Percentiles rank a stretch among this genome's conserved stretches.
Evolutionary conservation across 2,888 invertebrate genomes (phyloP).

Genomic region (Xylocampa areola): DNA sequence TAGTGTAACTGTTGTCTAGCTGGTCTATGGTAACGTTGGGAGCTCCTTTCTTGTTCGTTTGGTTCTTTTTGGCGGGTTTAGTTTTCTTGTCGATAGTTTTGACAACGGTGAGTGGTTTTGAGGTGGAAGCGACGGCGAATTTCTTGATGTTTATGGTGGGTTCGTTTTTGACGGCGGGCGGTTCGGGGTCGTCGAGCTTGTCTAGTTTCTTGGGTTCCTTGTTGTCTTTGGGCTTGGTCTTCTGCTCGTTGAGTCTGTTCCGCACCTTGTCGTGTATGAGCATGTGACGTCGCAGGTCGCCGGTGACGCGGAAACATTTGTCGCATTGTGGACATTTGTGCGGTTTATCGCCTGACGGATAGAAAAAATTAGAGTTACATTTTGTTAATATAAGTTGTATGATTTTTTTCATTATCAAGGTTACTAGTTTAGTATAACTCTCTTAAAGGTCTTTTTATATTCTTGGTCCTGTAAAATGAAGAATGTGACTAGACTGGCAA

Average conservation of each 20-base stretch:
- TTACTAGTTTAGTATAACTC: no score
- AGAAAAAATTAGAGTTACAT: no score
- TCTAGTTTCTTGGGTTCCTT: conserved; percentile 47
- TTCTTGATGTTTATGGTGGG: conserved; percentile 48
- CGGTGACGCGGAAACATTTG: conserved; percentile 95
- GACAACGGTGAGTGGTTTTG: conserved; percentile 32
- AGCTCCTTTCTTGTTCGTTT: conserved; percentile 66
- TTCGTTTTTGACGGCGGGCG: conserved; percentile 6
- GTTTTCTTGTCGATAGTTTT: conserved; percentile 44
- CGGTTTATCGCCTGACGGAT: conserved; percentile 92
- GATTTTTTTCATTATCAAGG: no score
- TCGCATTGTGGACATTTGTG: conserved; percentile 93
- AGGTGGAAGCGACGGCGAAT: conserved; percentile 49
- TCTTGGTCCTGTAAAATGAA: no score
- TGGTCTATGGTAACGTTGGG: conserved; percentile 78
- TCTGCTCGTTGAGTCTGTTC: conserved; percentile 65
- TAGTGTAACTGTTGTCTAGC: conserved; percentile 61
- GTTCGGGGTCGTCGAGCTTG: conserved; percentile 23
- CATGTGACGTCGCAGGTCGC: conserved; percentile 95
- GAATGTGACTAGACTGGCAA: no score
- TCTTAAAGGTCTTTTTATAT: no score
- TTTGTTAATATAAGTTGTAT: no score
- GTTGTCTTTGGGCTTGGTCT: conserved; percentile 54
- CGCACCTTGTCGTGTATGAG: conserved; percentile 91
- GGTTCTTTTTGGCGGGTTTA: conserved; percentile 50